A percentile compares a stretch with the other conserved stretches of the same genome.
Evolutionary conservation across 2,797 vertebrate species (phyloP).

Genomic region (Paguma larvata): DNA sequence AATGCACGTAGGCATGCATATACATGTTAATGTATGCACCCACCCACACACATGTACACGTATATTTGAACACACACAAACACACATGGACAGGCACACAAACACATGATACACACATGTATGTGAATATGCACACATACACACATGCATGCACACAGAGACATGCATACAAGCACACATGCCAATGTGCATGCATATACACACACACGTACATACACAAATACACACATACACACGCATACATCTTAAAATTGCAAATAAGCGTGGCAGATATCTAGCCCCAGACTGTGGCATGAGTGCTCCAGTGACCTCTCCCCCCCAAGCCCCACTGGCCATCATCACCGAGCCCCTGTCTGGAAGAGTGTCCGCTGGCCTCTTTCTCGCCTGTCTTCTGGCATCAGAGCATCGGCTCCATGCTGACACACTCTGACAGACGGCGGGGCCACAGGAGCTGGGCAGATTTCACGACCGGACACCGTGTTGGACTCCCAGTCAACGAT

Average conservation of each 20-base stretch:
- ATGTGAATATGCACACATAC: too few relatives aligned
- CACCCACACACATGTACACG: rapidly evolving
- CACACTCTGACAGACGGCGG: rapidly evolving
- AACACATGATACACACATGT: too few relatives aligned
- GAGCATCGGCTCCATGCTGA: not conserved
- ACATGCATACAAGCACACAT: rapidly evolving
- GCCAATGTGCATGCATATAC: not conserved
- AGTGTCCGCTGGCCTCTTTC: not conserved
- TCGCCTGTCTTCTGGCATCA: not conserved
- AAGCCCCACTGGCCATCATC: not conserved
- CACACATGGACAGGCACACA: too few relatives aligned
- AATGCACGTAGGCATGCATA: too few relatives aligned
- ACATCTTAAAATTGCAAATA: not conserved
- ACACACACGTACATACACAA: not conserved
- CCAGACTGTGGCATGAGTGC: rapidly evolving
- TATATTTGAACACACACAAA: not conserved
- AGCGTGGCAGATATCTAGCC: rapidly evolving
- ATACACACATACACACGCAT: rapidly evolving
- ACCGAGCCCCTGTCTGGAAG: rapidly evolving
- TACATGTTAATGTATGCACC: not conserved
- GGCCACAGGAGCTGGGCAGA: not conserved
- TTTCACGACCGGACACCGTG: rapidly evolving
- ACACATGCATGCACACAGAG: not conserved
- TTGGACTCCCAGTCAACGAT: not conserved
- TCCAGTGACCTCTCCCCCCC: not conserved